phyloP scores from a whole-genome alignment of 2,113 vertebrate species.

The Phocoena phocoena region DNA sequence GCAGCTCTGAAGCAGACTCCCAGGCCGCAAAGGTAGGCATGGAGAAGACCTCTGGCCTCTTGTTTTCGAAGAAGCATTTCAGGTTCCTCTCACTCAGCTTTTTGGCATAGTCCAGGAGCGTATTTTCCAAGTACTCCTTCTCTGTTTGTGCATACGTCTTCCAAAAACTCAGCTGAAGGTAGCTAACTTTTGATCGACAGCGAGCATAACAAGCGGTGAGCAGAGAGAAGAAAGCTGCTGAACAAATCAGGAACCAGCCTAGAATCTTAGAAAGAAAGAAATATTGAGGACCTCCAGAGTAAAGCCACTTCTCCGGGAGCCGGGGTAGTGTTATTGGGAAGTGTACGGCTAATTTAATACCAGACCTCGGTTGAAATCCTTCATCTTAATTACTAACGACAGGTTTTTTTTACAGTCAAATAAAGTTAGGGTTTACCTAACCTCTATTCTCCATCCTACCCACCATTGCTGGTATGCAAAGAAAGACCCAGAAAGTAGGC shows the following conservation, averaged over 20 bases:
- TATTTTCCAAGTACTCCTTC: slow-evolving; percentile 85
- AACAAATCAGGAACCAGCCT: slow-evolving; percentile 91
- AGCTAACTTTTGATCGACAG: slow-evolving; percentile 91
- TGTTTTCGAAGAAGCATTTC: slow-evolving; percentile 89
- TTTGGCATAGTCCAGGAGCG: slow-evolving; percentile 85
- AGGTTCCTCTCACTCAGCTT: slow-evolving; percentile 90
- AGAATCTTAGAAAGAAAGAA: slow-evolving; percentile 85
- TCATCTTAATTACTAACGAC: neutral
- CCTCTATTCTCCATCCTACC: neutral
- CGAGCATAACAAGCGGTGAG: slow-evolving; percentile 86
- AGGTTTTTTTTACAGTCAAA: neutral
- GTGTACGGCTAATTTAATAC: neutral
- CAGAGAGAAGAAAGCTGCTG: slow-evolving; percentile 85
- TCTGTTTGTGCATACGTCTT: slow-evolving; percentile 87
- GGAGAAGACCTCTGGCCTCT: slow-evolving; percentile 79
- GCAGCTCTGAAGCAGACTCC: slow-evolving; percentile 89
- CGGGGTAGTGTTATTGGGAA: neutral
- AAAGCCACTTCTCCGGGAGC: neutral
- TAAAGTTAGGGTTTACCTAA: neutral
- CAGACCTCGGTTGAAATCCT: neutral
- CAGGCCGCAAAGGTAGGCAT: slow-evolving; percentile 87
- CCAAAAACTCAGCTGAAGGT: slow-evolving; percentile 93
- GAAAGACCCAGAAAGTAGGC: neutral
- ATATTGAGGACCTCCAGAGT: neutral
- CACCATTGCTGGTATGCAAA: neutral